Evolutionary conservation across 1,140 invertebrate genomes (phyloP).

Genomic region (Diplogasteroides magnus): DNA sequence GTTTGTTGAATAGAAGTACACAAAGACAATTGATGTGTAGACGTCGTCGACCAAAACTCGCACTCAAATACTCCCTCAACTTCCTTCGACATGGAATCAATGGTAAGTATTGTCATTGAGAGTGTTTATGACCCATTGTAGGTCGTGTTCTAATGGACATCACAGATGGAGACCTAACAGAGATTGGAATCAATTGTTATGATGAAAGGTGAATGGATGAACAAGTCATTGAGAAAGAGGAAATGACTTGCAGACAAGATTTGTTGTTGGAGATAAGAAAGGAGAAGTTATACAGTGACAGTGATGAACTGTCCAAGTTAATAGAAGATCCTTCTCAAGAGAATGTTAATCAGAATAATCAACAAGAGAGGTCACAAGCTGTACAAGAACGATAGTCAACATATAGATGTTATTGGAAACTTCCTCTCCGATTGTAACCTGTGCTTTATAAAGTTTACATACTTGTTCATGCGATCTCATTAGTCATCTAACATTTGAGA

Average conservation of each 20-base stretch:
- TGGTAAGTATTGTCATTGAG: no score
- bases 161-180: conserved; percentile 19
- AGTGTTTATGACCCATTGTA: conserved; percentile 4
- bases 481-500: no score
- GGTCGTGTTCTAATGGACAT: conserved; percentile 32
- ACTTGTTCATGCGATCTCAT: no score
- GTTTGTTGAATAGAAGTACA: no score
- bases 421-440: no score
- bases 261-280: conserved; percentile 31
- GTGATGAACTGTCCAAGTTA: conserved; percentile 29
- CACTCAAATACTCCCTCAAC: conserved; percentile 28
- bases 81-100: conserved; percentile 28
- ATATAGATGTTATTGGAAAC: no score
- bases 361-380: no score
- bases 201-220: conserved; percentile 22
- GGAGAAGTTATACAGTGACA: conserved; percentile 29
- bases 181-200: conserved; percentile 16
- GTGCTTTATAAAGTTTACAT: no score
- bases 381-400: no score
- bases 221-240: not conserved
- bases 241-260: conserved; percentile 18
- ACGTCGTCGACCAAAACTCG: conserved; percentile 25
- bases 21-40: no score
- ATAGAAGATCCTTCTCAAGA: no score
- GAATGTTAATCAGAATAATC: no score